Base-by-base conservation (phyloP, 2,113 vertebrate species). In the Rhinolophus sinicus region DNA sequence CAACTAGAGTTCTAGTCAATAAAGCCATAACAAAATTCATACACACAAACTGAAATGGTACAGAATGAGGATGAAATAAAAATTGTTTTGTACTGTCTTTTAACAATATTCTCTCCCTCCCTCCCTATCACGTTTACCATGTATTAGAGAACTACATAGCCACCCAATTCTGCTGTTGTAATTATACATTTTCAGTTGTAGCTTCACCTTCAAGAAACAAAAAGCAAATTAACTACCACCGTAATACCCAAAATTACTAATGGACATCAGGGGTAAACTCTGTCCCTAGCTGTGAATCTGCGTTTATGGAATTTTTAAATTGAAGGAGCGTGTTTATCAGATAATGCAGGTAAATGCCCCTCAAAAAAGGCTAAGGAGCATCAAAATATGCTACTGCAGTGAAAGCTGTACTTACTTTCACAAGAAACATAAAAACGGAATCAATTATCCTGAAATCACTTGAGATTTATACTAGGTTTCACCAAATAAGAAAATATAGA, bases 181-280 rank as follows among this genome's bases (percentile, higher is more conserved):
- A 84, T 35, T 56, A 64, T 28, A 40, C 44, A 82, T n/a, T 88
- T 77, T 64, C 62, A 84, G 44, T 62, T 92, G 64, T n/a, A 80
- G 77, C 50, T 95, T 85, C 21, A 96, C 80, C 22, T 70, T 85
- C 13, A 64, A 92, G 35, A 80, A 96, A 73, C 14, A 52, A 90
- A 75, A 93, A 88, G 28, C 76, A 88, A 84, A 65, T 38, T 44
- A 72, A 96, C 22, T 67, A 80, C 12, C 24, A 50, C 65, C 52
- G 8, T 6, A 73, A 65, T 73, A 85, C 3, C 21, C 30, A 11
- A 85, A 58, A 88, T 64, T 78, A 47, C 78, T 28, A 85, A 40
- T 21, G 35, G 30, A 50, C 47, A 80, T 83, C 44, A 47, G 13
- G 13, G 47, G 47, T 62, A 89, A 84, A 93, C 28, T 82, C 62